Evolutionary conservation across 2,797 vertebrate species (phyloP).

Genomic region (Triplophysa yarkandensis): DNA sequence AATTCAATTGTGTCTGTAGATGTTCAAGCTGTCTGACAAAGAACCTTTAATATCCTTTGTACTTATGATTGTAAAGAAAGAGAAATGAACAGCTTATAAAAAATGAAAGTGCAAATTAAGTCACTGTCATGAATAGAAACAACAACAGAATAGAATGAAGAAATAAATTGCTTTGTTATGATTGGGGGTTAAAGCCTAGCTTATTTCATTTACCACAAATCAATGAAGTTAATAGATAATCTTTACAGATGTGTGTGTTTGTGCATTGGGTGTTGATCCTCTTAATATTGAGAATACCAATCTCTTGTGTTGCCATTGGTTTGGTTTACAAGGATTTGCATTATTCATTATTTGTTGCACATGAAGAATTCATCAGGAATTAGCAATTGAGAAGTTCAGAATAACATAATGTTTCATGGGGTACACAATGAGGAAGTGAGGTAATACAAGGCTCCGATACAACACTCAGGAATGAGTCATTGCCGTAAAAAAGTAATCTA

Average conservation of each 20-base stretch:
- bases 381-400: background rate
- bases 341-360: background rate
- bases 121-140: too few species aligned
- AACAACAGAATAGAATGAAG: too few species aligned
- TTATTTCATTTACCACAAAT: too few species aligned
- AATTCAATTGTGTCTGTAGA: background rate
- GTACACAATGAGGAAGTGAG: conserved; percentile 16
- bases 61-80: too few species aligned
- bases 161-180: too few species aligned
- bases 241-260: background rate
- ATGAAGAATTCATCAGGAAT: background rate
- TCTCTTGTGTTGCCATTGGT: background rate
- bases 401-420: background rate
- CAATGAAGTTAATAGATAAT: too few species aligned
- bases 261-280: background rate
- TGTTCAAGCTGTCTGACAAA: background rate
- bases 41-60: too few species aligned
- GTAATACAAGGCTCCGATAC: background rate
- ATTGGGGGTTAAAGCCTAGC: too few species aligned
- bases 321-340: background rate
- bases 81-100: too few species aligned
- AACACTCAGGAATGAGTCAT: background rate
- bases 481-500: background rate
- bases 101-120: too few species aligned
- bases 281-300: background rate